Base-by-base conservation (phyloP, 2,113 vertebrate species). In the Pterocles orientalis region DNA sequence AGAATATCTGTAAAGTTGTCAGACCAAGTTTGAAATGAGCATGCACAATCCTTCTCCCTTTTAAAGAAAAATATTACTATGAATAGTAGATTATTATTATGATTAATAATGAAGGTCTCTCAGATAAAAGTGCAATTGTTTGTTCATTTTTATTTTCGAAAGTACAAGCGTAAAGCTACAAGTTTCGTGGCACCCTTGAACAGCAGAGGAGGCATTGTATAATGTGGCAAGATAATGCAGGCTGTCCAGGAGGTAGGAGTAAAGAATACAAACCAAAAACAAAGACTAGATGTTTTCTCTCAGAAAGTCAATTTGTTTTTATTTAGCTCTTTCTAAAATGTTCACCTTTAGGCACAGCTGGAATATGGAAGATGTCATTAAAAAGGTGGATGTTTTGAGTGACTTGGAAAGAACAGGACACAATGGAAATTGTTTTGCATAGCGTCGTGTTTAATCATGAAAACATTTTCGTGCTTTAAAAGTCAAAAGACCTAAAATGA, bases 141-240 rank as follows among this genome's bases (percentile, higher is more conserved):
- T 81, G 3, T 58, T 69, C 4, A 23, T n/a, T 88, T 77, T 64
- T 69, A 12, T 50, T 73, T 95, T 64, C 73, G 10, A 80, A 81
- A 45, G 19, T 3, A 43, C 33, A 57, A 64, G 2, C 7, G 56
- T 62, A 43, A 51, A 76, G 10, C 18, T 41, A 24, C 12, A 47
- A 0, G 0, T 14, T 56, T 81, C 68, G 10, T 56, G 1, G 0
- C n/a, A 12, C 48, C 51, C 9, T 36, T 71, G 43, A 58, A 86
- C 79, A 68, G 14, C 12, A 80, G 18, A n/a, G 4, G 14, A 51
- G 13, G 6, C 3, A 10, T 31, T 58, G 12, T 31, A 13, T 39
- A 47, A 14, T 61, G 10, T 9, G 10, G 18, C 45, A 66, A 70
- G 65, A 79, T 41, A 58, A 47, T 2, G 2, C 8, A 70, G 4